Base-by-base conservation (phyloP, 2,113 vertebrate genomes). In the Alethe castanea region DNA sequence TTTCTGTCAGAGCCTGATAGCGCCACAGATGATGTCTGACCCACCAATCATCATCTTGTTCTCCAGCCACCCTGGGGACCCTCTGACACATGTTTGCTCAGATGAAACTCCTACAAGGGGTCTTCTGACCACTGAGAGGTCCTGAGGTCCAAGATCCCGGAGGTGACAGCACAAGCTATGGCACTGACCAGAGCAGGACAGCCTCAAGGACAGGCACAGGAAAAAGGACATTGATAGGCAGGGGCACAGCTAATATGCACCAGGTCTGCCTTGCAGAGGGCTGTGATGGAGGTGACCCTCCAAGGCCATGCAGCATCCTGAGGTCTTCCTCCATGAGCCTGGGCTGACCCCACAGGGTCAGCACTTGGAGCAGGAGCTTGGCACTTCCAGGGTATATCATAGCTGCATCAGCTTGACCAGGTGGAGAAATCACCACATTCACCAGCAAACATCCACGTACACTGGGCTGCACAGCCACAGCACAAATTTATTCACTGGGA, bases 271-370 rank as follows among this genome's bases (percentile, higher is more conserved):
- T 88, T 74, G 42, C 42, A 36, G 57, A 86, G 53, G 70, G 31
- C 62, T 71, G 35, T 36, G 80, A 18, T 5, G 6, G 61, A 45
- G 19, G 7, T 16, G 2, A 79, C 2, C 35, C 11, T 45, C 29
- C 53, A n/a, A 1, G 17, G 25, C 59, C 33, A 33, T 0, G 1
- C 22, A 53, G 52, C 2, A 3, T 22, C 25, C 36, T 45, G 82
- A 57, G 4, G 8, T 67, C 45, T 53, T 26, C 36, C 11, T 77
- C 6, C 15, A 7, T 0, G 10, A 20, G 44, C 14, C 35, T 5
- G 18, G 6, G 8, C 29, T 80, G 10, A 52, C 6, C 19, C 22
- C 48, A 76, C 54, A 54, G 31, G 28, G 33, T 1, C 2, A 60
- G 60, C 36, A 65, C 45, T 26, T 6, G 14, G 33, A 60, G 59